These are phyloP conservation scores for Ophiothrix spiculata DNA, from an alignment of 35 echinoderm and acorn worm species.

Conservation along the genomic window DNA sequence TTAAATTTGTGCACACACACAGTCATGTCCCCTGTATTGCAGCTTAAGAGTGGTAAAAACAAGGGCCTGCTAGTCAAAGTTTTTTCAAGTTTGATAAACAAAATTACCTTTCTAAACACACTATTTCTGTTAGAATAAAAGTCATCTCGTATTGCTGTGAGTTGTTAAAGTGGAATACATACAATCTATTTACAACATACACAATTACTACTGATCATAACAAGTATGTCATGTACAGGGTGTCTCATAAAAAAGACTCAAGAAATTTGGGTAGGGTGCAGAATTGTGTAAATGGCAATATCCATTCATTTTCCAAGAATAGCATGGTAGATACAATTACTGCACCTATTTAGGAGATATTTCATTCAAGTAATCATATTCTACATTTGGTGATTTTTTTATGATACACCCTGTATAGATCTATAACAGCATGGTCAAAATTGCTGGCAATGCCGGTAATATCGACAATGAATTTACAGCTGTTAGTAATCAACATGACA, in stretches of 20 bases:
- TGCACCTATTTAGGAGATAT: background rate
- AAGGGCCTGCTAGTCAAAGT: constrained; percentile 2
- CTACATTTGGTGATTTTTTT: no score
- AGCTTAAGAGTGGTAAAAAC: background rate
- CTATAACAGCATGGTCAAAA: no score
- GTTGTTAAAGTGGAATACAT: background rate
- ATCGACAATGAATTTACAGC: no score
- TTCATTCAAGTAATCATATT: no score
- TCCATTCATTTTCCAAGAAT: background rate
- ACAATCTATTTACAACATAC: background rate
- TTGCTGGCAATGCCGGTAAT: no score
- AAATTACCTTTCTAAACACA: constrained; percentile 4
- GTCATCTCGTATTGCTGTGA: constrained; percentile 2
- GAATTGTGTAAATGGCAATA: background rate
- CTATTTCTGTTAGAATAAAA: constrained; percentile 2
- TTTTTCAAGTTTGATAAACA: background rate
- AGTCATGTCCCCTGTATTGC: background rate
- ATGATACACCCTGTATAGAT: no score
- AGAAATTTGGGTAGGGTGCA: background rate
- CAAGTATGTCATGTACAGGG: background rate
- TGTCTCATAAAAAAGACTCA: background rate
- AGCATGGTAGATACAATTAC: background rate
- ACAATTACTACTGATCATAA: background rate
- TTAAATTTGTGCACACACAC: background rate
- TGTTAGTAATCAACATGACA: no score